A percentile compares a stretch with the other conserved stretches of the same genome.
Conservation (phyloP, 2,888 invertebrate species). For the Acronicta leporina region DNA sequence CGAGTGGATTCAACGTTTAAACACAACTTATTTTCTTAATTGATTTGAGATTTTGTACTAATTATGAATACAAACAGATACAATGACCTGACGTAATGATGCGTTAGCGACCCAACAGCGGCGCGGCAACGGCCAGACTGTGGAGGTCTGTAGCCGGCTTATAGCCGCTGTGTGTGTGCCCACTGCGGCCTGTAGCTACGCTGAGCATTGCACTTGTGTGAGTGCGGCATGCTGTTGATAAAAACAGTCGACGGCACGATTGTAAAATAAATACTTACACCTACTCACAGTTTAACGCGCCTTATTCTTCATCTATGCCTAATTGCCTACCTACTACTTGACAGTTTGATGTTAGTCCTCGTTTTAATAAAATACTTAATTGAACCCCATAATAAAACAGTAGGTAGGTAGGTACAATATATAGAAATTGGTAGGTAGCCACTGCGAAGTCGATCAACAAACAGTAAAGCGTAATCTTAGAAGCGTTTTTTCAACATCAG, state of each 20-base stretch:
- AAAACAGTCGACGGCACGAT: background rate
- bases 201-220: background rate
- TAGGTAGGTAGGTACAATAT: too few species aligned
- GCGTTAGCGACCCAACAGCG: conserved; percentile 14
- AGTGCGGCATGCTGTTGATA: conserved; percentile 2
- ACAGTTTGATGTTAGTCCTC: too few species aligned
- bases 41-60: background rate
- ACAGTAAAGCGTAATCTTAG: too few species aligned
- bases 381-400: too few species aligned
- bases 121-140: conserved; percentile 21
- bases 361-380: too few species aligned
- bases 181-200: background rate
- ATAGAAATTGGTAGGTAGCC: too few species aligned
- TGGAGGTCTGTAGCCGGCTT: conserved; percentile 40
- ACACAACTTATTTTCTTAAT: conserved; percentile 1
- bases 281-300: too few species aligned
- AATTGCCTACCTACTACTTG: too few species aligned
- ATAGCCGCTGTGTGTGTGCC: conserved; percentile 33
- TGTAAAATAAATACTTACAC: too few species aligned
- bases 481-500: too few species aligned
- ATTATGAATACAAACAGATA: background rate
- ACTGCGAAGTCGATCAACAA: too few species aligned
- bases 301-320: too few species aligned
- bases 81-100: background rate
- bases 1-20: background rate